A percentile compares a stretch with the other conserved stretches of the same genome.
phyloP scores from a whole-genome alignment of 1,140 invertebrate species.

The Euwallacea similis region DNA sequence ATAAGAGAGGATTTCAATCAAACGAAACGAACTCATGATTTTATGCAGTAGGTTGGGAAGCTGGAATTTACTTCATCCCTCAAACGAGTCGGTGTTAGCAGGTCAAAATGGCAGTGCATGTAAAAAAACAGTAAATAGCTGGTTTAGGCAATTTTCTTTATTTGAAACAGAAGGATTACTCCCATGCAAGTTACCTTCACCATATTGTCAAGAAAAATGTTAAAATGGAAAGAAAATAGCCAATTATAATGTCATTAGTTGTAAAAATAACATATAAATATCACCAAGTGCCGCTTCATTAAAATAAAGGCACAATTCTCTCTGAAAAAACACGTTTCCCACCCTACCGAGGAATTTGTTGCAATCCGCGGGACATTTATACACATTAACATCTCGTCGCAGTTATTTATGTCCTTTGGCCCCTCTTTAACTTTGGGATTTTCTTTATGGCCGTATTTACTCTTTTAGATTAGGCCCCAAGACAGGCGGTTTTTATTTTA shows the following conservation, averaged over 20 bases:
- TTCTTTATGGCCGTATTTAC: slow-evolving; percentile 46
- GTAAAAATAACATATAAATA: not conserved
- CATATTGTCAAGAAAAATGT: no score
- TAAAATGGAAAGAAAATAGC: no score
- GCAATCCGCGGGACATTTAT: slow-evolving; percentile 51
- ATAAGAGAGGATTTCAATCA: slow-evolving; percentile 55
- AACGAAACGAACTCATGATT: slow-evolving; percentile 55
- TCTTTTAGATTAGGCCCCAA: slow-evolving; percentile 40
- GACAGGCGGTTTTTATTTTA: slow-evolving; percentile 34
- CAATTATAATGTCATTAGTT: no score
- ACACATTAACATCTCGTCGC: slow-evolving; percentile 48
- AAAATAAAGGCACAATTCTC: slow-evolving; percentile 25
- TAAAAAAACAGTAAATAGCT: no score
- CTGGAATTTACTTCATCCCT: no score
- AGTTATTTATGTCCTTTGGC: slow-evolving; percentile 50
- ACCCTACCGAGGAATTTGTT: slow-evolving; percentile 51
- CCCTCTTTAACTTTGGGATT: slow-evolving; percentile 45
- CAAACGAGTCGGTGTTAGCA: no score
- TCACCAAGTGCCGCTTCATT: slow-evolving; percentile 10
- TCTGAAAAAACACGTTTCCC: slow-evolving; percentile 43
- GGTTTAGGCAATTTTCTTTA: no score
- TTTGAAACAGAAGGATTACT: no score
- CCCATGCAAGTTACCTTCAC: no score
- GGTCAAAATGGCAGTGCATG: no score
- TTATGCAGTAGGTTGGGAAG: slow-evolving; percentile 50